Percentiles rank a stretch among this genome's conserved stretches.
Conservation (phyloP, 1,140 invertebrate species). For the Lasioglossum baleicum region DNA sequence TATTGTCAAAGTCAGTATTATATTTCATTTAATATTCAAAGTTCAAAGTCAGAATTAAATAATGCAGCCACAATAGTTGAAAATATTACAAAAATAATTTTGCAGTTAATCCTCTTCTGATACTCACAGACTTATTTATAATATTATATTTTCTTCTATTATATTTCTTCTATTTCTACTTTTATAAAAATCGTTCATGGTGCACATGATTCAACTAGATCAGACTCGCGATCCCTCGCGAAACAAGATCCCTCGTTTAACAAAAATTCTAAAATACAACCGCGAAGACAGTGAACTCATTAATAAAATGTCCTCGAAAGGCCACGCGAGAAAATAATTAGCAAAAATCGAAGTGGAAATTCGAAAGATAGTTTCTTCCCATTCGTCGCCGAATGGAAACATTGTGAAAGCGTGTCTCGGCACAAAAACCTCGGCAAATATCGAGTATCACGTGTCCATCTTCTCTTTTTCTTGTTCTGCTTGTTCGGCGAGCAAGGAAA, state of each 20-base stretch:
- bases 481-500: not conserved
- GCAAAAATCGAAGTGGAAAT: not conserved
- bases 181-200: too few relatives aligned
- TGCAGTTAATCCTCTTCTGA: too few relatives aligned
- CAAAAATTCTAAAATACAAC: not conserved
- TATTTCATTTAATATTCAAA: too few relatives aligned
- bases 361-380: not conserved
- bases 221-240: not conserved
- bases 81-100: too few relatives aligned
- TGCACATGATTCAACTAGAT: not conserved
- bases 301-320: not conserved
- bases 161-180: too few relatives aligned
- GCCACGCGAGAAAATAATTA: not conserved
- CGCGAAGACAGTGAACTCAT: slow-evolving; percentile 16
- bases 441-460: not conserved
- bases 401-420: not conserved
- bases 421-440: not conserved
- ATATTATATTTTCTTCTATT: too few relatives aligned
- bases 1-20: too few relatives aligned
- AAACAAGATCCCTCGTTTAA: not conserved
- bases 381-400: not conserved
- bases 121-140: too few relatives aligned
- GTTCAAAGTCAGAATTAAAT: too few relatives aligned
- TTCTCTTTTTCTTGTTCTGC: not conserved
- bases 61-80: too few relatives aligned